A percentile compares a stretch with the other conserved stretches of the same genome.
phyloP scores from a whole-genome alignment of 2,888 invertebrate species.

The Scaptomyza parva region DNA sequence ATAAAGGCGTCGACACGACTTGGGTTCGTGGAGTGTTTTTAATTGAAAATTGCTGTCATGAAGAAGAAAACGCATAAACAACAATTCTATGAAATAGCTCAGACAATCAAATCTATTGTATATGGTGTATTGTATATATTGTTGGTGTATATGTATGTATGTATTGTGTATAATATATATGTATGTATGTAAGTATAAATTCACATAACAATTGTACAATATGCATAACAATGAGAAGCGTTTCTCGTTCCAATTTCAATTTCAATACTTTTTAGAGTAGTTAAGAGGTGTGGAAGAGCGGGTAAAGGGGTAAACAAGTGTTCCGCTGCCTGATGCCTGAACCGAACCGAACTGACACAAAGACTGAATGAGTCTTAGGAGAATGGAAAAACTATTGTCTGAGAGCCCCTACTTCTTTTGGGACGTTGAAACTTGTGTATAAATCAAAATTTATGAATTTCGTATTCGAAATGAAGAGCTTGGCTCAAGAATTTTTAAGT shows the following conservation, averaged over 20 bases:
- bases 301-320: constrained; percentile 56
- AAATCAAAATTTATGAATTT: constrained; percentile 77
- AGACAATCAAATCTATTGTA: constrained; percentile 69
- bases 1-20: constrained; percentile 6
- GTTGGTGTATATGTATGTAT: constrained; percentile 7
- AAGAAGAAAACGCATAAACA: constrained; percentile 69
- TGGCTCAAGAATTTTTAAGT: constrained; percentile 48
- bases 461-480: constrained; percentile 60
- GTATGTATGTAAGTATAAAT: constrained; percentile 46
- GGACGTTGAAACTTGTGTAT: constrained; percentile 62
- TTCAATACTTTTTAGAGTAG: constrained; percentile 35
- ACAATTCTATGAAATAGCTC: constrained; percentile 66
- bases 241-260: constrained; percentile 65
- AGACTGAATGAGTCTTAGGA: constrained; percentile 56
- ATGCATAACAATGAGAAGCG: constrained; percentile 73
- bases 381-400: constrained; percentile 73
- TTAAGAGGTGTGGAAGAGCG: constrained; percentile 10
- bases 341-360: constrained; percentile 45
- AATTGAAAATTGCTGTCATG: constrained; percentile 79
- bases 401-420: constrained; percentile 42
- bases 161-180: not conserved
- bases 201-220: constrained; percentile 78
- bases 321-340: constrained; percentile 59
- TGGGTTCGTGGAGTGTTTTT: constrained; percentile 45
- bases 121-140: no score